Evolutionary conservation across 2,888 invertebrate genomes (phyloP).

Genomic region (Mythimna pallens): DNA sequence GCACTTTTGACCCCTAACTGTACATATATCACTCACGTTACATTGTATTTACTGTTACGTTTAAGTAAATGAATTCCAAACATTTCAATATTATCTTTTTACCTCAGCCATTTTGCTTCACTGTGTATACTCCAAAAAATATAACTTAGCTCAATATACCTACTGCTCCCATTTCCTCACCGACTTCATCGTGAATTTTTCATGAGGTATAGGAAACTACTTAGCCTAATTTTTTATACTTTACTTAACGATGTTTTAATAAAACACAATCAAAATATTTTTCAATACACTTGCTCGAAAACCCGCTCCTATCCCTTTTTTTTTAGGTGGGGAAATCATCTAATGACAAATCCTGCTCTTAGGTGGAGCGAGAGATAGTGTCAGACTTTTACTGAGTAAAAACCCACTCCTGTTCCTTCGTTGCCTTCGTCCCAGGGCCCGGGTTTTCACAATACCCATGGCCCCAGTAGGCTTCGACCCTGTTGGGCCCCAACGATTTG

Average conservation of each 20-base stretch:
- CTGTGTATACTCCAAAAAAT: slow-evolving; percentile 14
- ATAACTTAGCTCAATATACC: slow-evolving; percentile 5
- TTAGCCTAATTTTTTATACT: slow-evolving; percentile 47
- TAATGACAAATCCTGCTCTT: too few relatives aligned
- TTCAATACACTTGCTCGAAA: neutral
- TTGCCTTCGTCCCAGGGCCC: too few relatives aligned
- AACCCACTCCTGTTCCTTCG: too few relatives aligned
- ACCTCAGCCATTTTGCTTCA: neutral
- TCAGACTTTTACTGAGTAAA: too few relatives aligned
- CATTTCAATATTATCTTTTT: neutral
- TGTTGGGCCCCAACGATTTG: too few relatives aligned
- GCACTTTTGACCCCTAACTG: too few relatives aligned
- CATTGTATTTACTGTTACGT: neutral
- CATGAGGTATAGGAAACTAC: slow-evolving; percentile 41
- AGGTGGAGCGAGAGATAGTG: too few relatives aligned
- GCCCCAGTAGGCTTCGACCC: too few relatives aligned
- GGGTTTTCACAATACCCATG: too few relatives aligned
- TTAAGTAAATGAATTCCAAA: neutral
- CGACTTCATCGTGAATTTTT: slow-evolving; percentile 39
- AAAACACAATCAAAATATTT: slow-evolving; percentile 13
- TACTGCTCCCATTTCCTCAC: slow-evolving; percentile 25
- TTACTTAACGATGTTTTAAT: slow-evolving; percentile 24
- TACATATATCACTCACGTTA: too few relatives aligned
- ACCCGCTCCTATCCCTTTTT: too few relatives aligned
- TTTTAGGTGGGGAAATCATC: too few relatives aligned